These are phyloP conservation scores for Saguinus imperator DNA, from an alignment of 2,113 vertebrate species.

Conservation along the genomic window DNA sequence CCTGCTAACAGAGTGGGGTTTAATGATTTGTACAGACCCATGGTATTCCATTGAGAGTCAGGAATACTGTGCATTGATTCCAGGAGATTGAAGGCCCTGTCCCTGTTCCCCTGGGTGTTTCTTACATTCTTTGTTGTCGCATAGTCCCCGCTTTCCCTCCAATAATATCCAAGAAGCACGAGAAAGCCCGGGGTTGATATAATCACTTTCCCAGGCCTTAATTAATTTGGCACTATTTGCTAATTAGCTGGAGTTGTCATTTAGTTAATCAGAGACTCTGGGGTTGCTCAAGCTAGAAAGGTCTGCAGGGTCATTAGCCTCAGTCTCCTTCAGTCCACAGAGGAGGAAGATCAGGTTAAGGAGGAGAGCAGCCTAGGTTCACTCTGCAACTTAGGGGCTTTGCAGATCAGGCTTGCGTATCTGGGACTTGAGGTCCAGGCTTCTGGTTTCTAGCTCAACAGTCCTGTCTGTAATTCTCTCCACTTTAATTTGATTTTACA, in stretches of 20 bases:
- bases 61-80: neutral
- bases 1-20: neutral
- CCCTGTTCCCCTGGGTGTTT: neutral
- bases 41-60: neutral
- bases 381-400: too few species aligned
- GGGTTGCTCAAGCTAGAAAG: neutral
- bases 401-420: too few species aligned
- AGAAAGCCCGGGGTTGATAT: neutral
- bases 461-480: neutral
- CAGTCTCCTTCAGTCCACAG: neutral
- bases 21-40: constrained; percentile 65
- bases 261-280: neutral
- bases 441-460: neutral
- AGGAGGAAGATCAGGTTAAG: neutral
- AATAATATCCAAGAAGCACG: constrained; percentile 39
- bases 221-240: constrained; percentile 38
- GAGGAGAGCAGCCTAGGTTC: too few species aligned
- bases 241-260: neutral
- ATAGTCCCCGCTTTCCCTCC: accelerated
- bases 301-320: neutral
- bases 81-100: neutral
- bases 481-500: too few species aligned
- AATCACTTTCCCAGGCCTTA: constrained; percentile 60
- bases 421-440: neutral
- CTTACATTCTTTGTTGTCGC: neutral